A percentile compares a stretch with the other conserved stretches of the same genome.
These are phyloP conservation scores for Rhamphomyia laevipes DNA, from an alignment of 2,888 invertebrate genomes.

Conservation along the genomic window DNA sequence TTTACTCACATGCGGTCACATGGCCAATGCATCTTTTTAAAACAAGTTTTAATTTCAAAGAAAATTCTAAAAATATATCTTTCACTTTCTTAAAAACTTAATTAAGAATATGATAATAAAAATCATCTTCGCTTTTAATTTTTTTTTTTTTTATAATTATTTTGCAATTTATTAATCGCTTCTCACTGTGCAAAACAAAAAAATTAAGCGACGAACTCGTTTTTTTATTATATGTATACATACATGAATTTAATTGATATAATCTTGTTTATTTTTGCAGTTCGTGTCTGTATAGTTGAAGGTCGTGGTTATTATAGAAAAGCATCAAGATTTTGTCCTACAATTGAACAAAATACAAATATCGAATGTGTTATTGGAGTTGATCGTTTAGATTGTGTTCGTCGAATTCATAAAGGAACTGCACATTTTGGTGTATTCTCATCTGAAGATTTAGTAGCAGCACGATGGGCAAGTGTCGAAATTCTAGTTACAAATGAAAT, in stretches of 20 bases:
- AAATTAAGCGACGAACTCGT: too few relatives aligned
- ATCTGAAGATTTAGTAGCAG: slow-evolving; percentile 72
- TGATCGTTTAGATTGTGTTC: slow-evolving; percentile 72
- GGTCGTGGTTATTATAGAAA: slow-evolving; percentile 49
- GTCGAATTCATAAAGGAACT: slow-evolving; percentile 59
- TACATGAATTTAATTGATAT: slow-evolving; percentile 17
- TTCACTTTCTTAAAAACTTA: too few relatives aligned
- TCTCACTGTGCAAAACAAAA: too few relatives aligned
- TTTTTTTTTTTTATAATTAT: too few relatives aligned
- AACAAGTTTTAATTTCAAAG: too few relatives aligned
- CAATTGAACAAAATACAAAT: slow-evolving; percentile 43
- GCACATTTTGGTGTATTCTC: slow-evolving; percentile 78
- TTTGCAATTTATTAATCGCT: too few relatives aligned
- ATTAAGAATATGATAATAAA: too few relatives aligned
- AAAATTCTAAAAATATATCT: too few relatives aligned
- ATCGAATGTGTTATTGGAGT: slow-evolving; percentile 59
- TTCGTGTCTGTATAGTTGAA: slow-evolving; percentile 60
- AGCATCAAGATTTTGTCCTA: slow-evolving; percentile 51
- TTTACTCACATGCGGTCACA: too few relatives aligned
- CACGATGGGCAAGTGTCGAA: slow-evolving; percentile 53
- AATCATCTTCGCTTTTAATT: too few relatives aligned
- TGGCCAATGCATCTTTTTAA: too few relatives aligned
- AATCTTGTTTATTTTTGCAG: slow-evolving; percentile 39
- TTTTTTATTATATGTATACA: not conserved
- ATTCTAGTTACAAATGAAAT: slow-evolving; percentile 61